phyloP scores from a whole-genome alignment of 1,140 invertebrate genomes.

The Drosophila oshimai region DNA sequence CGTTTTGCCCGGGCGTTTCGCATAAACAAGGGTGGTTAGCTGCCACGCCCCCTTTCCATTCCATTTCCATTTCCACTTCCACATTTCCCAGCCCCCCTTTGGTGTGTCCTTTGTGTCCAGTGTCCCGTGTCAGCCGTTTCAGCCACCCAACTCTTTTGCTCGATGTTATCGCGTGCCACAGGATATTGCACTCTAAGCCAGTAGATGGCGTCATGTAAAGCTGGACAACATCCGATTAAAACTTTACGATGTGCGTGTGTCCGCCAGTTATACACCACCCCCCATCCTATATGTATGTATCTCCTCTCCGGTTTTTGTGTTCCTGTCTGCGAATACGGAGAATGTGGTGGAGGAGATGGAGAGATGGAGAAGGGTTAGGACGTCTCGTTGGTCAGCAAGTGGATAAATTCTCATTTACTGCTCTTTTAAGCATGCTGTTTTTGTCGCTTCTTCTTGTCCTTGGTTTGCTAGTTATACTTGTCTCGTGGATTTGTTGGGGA shows the following conservation, averaged over 20 bases:
- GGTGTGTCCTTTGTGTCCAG: not conserved
- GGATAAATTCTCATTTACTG: constrained; percentile 82
- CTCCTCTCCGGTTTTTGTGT: constrained; percentile 3
- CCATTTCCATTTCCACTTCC: not conserved
- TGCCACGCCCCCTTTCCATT: too few species aligned
- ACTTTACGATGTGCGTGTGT: constrained; percentile 80
- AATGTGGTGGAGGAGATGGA: not conserved
- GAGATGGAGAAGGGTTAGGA: not conserved
- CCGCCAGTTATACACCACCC: constrained; percentile 17
- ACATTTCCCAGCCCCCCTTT: not conserved
- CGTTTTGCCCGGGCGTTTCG: constrained; percentile 48
- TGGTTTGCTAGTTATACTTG: constrained; percentile 33
- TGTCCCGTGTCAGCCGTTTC: constrained; percentile 13
- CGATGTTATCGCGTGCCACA: constrained; percentile 80
- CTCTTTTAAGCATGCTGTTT: constrained; percentile 81
- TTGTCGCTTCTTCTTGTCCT: constrained; percentile 57
- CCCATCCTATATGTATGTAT: not conserved
- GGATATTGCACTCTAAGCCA: constrained; percentile 82
- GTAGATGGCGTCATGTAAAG: constrained; percentile 78
- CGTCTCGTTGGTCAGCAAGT: constrained; percentile 65
- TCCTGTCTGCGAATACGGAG: constrained; percentile 7
- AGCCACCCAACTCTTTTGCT: constrained; percentile 33
- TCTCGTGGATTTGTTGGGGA: not conserved
- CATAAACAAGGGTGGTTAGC: constrained; percentile 62
- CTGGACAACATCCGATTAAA: constrained; percentile 82